Base-by-base conservation (phyloP, 2,113 vertebrate species). In the Takifugu flavidus region DNA sequence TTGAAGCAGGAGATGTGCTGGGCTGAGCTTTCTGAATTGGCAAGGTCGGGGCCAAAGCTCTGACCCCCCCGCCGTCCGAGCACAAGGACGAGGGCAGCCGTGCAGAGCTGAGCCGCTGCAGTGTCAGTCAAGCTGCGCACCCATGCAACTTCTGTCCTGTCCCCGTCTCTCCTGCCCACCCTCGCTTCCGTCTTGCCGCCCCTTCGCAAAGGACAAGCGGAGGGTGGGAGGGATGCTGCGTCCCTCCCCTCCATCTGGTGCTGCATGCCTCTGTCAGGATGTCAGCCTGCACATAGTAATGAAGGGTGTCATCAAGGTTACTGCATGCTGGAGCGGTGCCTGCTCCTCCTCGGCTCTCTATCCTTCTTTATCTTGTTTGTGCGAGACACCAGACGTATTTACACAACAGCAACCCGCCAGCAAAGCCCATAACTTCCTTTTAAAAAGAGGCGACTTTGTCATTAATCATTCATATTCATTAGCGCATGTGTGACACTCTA, bases 301-400 rank as follows among this genome's bases (percentile, higher is more conserved):
- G 89, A 91, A 89, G 86, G 89, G 81, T 89, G 89, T 90, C 89
- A 88, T 90, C 86, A 89, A 92, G 88, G 89, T 90, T 90, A 89
- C 84, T 74, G 82, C 72, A 73, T 78, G 72, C 76, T 87, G 86
- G 83, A 90, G 62, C 55, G 73, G 27, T 79, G 85, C 86, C 86
- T 74, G 64, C 68, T 79, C 53, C 62, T 53, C 56, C 63, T 49
- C 44, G 39, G 62, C 51, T 60, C 25, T 56, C 58, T 27, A 53
- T 5, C 57, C 14, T n/a, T 34, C 53, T 50, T 49, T 43, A 25
- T 45, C 59, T 46, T 53, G 14, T 15, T 45, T 45, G 44, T 45
- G 44, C 63, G 47, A 59, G 55, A 69, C 26, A 47, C 65, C 49
- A 68, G 60, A 45, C 6, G 15, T 62, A 66, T 34, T 27, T 13